A percentile compares a stretch with the other conserved stretches of the same genome.
phyloP scores from a whole-genome alignment of 2,113 vertebrate species.

The Seriola dumerili region DNA sequence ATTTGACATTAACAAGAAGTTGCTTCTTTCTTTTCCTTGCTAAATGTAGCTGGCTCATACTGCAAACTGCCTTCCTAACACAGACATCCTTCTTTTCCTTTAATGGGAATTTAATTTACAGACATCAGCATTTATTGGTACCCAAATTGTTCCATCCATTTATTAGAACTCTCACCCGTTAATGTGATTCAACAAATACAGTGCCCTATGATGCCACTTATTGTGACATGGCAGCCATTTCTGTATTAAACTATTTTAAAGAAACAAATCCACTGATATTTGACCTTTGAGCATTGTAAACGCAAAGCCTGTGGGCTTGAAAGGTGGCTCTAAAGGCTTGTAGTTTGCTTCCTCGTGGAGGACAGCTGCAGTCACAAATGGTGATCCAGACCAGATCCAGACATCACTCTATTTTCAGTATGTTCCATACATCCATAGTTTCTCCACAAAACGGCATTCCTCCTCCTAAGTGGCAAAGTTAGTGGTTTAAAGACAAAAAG shows the following conservation, averaged over 20 bases:
- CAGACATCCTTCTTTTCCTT: background rate
- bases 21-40: background rate
- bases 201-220: too few relatives aligned
- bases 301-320: background rate
- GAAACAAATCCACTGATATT: background rate
- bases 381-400: too few relatives aligned
- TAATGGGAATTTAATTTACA: background rate
- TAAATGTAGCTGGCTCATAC: background rate
- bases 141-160: background rate
- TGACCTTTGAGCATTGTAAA: background rate
- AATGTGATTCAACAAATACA: too few relatives aligned
- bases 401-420: too few relatives aligned
- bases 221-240: background rate
- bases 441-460: too few relatives aligned
- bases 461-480: background rate
- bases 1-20: constrained; percentile 39
- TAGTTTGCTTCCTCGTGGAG: background rate
- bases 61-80: background rate
- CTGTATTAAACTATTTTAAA: background rate
- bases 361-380: background rate
- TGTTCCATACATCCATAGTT: too few relatives aligned
- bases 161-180: background rate
- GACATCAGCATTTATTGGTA: background rate
- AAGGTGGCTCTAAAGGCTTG: background rate
- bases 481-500: background rate